Base-by-base conservation (phyloP, 64 coral and sea anemone species). In the Stichodactyla helianthus region DNA sequence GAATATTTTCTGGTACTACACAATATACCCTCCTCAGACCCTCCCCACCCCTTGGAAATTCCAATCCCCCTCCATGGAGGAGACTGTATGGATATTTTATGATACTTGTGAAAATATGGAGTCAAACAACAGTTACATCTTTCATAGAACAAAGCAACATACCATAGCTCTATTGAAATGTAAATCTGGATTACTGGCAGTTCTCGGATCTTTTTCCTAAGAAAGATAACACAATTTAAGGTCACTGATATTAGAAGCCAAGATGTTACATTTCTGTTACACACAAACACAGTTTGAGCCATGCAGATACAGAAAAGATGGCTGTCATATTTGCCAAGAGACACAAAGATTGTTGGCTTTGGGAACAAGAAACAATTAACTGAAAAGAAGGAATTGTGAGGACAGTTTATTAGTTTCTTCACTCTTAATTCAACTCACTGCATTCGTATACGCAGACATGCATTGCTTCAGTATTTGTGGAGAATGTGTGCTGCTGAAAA, bases 121-220 rank as follows among this genome's bases (percentile, higher is more conserved):
- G 4, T 7, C 9, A 22, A 31, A 11, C 13, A 58, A 58, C 55
- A 26, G 19, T 65, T 31, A 7, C n/a, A 68, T 68, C 63, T 68
- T 68, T 68, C 19, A 68, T n/a, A 68, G n/a, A 20, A 68, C 2
- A 2, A 68, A 68, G 5, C 6, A 74, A 74, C 95, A 86, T 19
- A 99, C 97, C 97, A 99, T 99, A 20, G 97, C 97, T 78, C 93
- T 89, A 76, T 99, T 99, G 84, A 99, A 99, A 82, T 99, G 87
- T 18, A 99, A 88, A 59, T 99, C 97, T 22, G 97, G 97, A 86
- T 99, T 99, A 58, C 88, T 93, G 20, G 90, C 91, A 15, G 97
- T 84, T 51, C 91, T 87, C 0, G 88, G 85, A 85, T 99, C 97
- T 82, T 94, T 95, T 80, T 92, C 93, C 97, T 99, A 54, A 50